A percentile compares a stretch with the other conserved stretches of the same genome.
Conservation (phyloP, 2,888 invertebrate genomes). For the Scaptomyza tumidula region DNA sequence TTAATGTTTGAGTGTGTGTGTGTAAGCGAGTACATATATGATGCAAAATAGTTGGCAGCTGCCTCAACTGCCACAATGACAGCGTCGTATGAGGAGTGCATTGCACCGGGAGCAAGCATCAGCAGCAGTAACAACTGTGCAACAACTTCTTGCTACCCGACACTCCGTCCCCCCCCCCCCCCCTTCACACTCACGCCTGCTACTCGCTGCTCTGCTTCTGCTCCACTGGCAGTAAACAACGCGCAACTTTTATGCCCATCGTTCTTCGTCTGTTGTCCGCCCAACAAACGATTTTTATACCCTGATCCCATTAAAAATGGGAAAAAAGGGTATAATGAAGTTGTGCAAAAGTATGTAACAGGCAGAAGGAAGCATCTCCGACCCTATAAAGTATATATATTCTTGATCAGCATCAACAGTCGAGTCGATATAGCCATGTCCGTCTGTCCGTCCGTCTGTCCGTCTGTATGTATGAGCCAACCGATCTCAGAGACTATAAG, state of each 20-base stretch:
- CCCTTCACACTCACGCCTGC: neutral
- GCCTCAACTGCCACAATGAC: conserved; percentile 60
- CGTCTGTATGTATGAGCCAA: too few relatives aligned
- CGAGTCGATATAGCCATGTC: too few relatives aligned
- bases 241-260: conserved; percentile 74
- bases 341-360: too few relatives aligned
- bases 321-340: too few relatives aligned
- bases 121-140: conserved; percentile 48
- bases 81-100: conserved; percentile 65
- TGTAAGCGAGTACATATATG: conserved; percentile 11
- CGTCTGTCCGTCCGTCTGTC: too few relatives aligned
- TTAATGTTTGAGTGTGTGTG: conserved; percentile 24
- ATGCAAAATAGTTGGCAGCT: conserved; percentile 80
- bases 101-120: conserved; percentile 54
- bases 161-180: conserved; percentile 5
- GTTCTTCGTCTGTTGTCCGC: conserved; percentile 13
- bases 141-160: conserved; percentile 52
- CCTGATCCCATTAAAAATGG: too few relatives aligned
- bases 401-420: too few relatives aligned
- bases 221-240: conserved; percentile 72
- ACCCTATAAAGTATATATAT: too few relatives aligned
- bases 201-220: conserved; percentile 51
- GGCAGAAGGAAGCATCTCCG: too few relatives aligned
- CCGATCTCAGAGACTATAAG: too few relatives aligned
- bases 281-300: conserved; percentile 41